Conservation (phyloP, 2,888 invertebrate genomes). For the Congeria kusceri region DNA sequence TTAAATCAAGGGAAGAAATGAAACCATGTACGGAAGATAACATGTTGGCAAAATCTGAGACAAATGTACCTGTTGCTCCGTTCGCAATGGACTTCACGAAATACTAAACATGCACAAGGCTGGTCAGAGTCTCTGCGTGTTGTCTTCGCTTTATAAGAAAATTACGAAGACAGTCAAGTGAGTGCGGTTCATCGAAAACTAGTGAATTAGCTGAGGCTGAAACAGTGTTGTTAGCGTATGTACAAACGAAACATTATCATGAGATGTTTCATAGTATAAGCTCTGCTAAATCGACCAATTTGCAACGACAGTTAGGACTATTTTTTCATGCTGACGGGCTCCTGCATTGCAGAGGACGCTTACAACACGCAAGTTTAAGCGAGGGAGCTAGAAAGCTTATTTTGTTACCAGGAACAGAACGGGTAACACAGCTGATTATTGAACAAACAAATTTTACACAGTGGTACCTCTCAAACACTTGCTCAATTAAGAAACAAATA, state of each 20-base stretch:
- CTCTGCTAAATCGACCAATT: not conserved
- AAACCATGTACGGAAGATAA: not conserved
- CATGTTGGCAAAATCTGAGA: not conserved
- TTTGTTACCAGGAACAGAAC: constrained; percentile 9
- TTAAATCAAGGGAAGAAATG: not conserved
- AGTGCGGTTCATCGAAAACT: not conserved
- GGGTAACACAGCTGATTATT: constrained; percentile 11
- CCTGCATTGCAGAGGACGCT: constrained; percentile 22
- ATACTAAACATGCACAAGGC: not conserved
- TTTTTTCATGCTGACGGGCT: not conserved
- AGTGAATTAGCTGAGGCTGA: constrained; percentile 13
- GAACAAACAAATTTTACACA: constrained; percentile 17
- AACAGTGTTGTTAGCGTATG: constrained; percentile 6
- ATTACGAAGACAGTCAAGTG: not conserved
- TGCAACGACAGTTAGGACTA: constrained; percentile 21
- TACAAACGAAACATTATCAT: constrained; percentile 17
- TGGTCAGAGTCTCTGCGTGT: constrained; percentile 18
- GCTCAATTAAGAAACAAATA: not conserved
- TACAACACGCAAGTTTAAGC: constrained; percentile 14
- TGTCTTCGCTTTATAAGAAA: constrained; percentile 11
- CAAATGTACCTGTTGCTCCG: not conserved
- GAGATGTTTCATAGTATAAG: not conserved
- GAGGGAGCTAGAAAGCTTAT: constrained; percentile 25
- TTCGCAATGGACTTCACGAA: not conserved
- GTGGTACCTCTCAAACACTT: constrained; percentile 36